Evolutionary conservation across 2,888 invertebrate genomes (phyloP).

Genomic region (Graphium colonna): DNA sequence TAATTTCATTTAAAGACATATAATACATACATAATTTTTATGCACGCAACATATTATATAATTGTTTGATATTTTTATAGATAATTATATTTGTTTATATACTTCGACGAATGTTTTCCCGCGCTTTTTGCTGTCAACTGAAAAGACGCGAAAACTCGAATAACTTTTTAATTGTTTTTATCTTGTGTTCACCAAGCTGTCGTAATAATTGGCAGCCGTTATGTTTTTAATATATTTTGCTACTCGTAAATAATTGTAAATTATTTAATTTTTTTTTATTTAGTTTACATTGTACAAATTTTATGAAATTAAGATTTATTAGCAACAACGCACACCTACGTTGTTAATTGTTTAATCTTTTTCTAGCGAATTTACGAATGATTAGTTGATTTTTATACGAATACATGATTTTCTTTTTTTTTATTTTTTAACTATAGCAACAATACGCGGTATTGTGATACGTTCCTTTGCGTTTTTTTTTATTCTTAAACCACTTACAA

Average conservation of each 20-base stretch:
- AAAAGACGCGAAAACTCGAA: no score
- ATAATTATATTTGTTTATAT: no score
- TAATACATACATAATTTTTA: no score
- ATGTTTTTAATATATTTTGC: constrained; percentile 13
- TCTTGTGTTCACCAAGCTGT: constrained; percentile 12
- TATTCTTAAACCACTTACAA: constrained; percentile 26
- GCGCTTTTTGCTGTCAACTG: neutral
- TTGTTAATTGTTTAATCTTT: neutral
- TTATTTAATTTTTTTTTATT: constrained; percentile 23
- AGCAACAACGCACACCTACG: constrained; percentile 3
- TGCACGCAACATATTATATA: no score
- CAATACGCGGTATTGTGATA: neutral
- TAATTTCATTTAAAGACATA: no score
- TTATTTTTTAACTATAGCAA: constrained; percentile 9
- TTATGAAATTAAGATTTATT: constrained; percentile 19
- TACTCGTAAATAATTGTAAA: constrained; percentile 16
- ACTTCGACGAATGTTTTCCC: neutral
- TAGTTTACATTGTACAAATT: constrained; percentile 31
- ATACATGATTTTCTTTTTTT: neutral
- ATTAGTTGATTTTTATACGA: no score
- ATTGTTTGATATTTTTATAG: no score
- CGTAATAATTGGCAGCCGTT: neutral
- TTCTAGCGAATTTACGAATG: no score
- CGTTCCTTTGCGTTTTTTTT: constrained; percentile 25
- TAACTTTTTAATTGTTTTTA: no score